A percentile compares a stretch with the other conserved stretches of the same genome.
Evolutionary conservation across 2,797 vertebrate genomes (phyloP).

Genomic region (Schizopygopsis malacanthus): DNA sequence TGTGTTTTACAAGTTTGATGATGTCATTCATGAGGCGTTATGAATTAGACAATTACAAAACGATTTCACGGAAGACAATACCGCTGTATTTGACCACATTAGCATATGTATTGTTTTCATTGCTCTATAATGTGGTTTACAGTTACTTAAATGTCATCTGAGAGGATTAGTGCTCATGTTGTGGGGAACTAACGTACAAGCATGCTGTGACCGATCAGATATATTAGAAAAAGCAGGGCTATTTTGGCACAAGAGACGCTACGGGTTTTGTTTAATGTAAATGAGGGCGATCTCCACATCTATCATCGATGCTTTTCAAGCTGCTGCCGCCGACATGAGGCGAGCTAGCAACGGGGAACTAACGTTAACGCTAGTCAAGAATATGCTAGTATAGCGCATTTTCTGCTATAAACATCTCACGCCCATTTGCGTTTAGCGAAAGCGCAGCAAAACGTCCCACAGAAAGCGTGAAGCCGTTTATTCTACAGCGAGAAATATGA

Average conservation of each 20-base stretch:
- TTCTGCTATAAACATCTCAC: neutral
- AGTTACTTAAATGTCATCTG: neutral
- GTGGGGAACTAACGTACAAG: neutral
- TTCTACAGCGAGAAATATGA: neutral
- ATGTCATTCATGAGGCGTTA: slow-evolving; percentile 12
- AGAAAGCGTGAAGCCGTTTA: neutral
- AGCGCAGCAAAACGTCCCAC: neutral
- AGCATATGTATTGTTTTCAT: too few species aligned
- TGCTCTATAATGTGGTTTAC: neutral
- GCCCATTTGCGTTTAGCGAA: neutral
- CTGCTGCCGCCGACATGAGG: slow-evolving; percentile 22
- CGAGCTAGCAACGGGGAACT: slow-evolving; percentile 34
- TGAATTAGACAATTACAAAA: neutral
- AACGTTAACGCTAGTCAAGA: neutral
- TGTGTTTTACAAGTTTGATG: slow-evolving; percentile 14
- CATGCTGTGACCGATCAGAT: neutral
- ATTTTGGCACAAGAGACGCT: neutral
- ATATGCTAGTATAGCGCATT: slow-evolving; percentile 5
- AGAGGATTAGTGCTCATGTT: neutral
- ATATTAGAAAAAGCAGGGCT: neutral
- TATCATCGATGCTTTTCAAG: neutral
- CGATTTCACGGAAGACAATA: neutral
- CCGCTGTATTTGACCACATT: neutral
- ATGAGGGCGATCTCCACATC: neutral
- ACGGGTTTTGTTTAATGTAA: neutral